Evolutionary conservation across 37 sponge, comb jelly and placozoan species (phyloP).

Genomic region (Cladorhizidae sp.): DNA sequence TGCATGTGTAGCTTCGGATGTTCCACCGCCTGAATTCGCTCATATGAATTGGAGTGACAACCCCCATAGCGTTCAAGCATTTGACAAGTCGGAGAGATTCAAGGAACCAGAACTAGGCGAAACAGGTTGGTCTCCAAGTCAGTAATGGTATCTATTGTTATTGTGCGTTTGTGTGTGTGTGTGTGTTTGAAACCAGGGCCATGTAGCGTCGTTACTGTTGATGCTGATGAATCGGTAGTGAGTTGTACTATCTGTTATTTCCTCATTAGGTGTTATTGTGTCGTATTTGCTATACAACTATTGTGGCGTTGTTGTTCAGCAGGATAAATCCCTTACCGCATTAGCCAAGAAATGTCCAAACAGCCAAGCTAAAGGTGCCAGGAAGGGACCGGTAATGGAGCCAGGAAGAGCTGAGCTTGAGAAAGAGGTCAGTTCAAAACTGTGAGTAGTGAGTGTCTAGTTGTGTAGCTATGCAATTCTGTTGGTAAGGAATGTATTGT

Average conservation of each 20-base stretch:
- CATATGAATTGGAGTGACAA: conserved; percentile 21
- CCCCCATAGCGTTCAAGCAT: neutral
- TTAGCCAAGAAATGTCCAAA: neutral
- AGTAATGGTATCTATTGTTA: too few relatives aligned
- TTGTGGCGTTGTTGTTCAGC: too few relatives aligned
- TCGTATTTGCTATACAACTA: too few relatives aligned
- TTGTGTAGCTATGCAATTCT: neutral
- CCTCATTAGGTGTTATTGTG: neutral
- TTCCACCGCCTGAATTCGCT: conserved; percentile 30
- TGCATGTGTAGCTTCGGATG: conserved; percentile 3
- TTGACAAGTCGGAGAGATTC: conserved; percentile 39
- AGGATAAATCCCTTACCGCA: neutral
- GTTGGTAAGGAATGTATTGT: neutral
- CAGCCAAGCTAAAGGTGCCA: neutral
- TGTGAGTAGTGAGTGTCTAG: neutral
- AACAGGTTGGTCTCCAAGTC: neutral
- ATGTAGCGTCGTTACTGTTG: too few relatives aligned
- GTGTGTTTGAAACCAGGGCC: too few relatives aligned
- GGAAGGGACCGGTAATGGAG: neutral
- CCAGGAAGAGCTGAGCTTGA: conserved; percentile 22
- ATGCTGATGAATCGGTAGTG: too few relatives aligned
- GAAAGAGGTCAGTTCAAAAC: conserved; percentile 19
- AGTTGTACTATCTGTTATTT: neutral
- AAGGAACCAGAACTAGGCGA: neutral
- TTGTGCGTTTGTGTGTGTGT: too few relatives aligned